Evolutionary conservation across 2,113 vertebrate genomes (phyloP).

Genomic region (Siniperca chuatsi): DNA sequence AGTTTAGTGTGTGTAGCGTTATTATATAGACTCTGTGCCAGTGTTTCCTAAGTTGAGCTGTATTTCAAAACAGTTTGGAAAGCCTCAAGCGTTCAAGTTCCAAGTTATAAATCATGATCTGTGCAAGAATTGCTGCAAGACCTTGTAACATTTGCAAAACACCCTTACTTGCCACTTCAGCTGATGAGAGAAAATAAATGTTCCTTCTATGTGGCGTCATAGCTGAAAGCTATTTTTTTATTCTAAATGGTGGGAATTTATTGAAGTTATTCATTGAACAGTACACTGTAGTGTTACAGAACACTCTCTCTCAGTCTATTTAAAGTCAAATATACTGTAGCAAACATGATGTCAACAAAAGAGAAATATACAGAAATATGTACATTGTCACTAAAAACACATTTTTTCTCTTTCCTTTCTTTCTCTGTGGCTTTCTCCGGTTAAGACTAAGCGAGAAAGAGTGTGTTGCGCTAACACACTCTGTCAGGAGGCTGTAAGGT

Average conservation of each 20-base stretch:
- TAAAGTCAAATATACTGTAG: neutral
- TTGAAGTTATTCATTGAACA: neutral
- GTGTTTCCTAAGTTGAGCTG: slow-evolving; percentile 41
- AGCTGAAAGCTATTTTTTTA: slow-evolving; percentile 7
- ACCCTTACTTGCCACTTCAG: slow-evolving; percentile 19
- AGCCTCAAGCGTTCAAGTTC: slow-evolving; percentile 21
- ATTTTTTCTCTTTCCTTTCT: slow-evolving; percentile 7
- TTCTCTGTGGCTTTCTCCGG: slow-evolving; percentile 26
- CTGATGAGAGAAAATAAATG: slow-evolving; percentile 49
- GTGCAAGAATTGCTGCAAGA: slow-evolving; percentile 60
- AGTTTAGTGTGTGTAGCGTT: neutral
- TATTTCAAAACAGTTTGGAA: slow-evolving; percentile 53
- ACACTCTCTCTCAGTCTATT: neutral
- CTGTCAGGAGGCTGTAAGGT: slow-evolving; percentile 77
- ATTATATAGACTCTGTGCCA: slow-evolving; percentile 1
- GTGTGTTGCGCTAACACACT: slow-evolving; percentile 68
- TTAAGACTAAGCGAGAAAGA: slow-evolving; percentile 12
- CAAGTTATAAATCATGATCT: slow-evolving; percentile 55
- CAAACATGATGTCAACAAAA: slow-evolving; percentile 1
- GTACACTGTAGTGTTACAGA: neutral
- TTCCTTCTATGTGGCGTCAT: slow-evolving; percentile 15
- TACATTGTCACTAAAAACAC: neutral
- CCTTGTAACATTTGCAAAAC: slow-evolving; percentile 51
- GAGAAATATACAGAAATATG: neutral
- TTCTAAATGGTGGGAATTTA: slow-evolving; percentile 11